These are phyloP conservation scores for Macrochelys suwanniensis DNA, from an alignment of 2,797 vertebrate species.

Conservation along the genomic window DNA sequence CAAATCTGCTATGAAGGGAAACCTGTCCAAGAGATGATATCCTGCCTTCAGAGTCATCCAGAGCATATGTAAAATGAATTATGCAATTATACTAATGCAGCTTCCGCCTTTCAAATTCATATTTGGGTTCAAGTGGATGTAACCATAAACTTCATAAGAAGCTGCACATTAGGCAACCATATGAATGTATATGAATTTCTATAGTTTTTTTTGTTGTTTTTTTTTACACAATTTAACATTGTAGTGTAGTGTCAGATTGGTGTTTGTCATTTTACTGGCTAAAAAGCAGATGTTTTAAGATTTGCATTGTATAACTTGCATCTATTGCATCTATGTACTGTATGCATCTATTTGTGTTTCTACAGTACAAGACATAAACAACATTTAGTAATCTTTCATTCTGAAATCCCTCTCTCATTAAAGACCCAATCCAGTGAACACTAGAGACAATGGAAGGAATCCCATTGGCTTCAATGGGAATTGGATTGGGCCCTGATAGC, in stretches of 20 bases:
- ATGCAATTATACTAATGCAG: neutral
- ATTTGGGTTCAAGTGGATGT: slow-evolving; percentile 29
- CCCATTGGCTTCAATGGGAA: slow-evolving; percentile 21
- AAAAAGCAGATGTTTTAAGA: slow-evolving; percentile 3
- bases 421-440: neutral
- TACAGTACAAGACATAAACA: neutral
- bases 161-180: slow-evolving; percentile 29
- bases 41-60: slow-evolving; percentile 91
- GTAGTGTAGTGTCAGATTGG: neutral
- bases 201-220: neutral
- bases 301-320: neutral
- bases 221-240: neutral
- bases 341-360: slow-evolving; percentile 47
- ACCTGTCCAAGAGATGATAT: slow-evolving; percentile 89
- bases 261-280: neutral
- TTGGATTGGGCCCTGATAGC: neutral
- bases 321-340: no score
- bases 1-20: slow-evolving; percentile 91
- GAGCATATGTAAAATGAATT: slow-evolving; percentile 84
- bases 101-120: slow-evolving; percentile 19
- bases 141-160: slow-evolving; percentile 20
- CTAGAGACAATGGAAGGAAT: neutral
- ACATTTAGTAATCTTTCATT: neutral
- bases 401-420: neutral
- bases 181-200: slow-evolving; percentile 5